These are phyloP conservation scores for Motacilla tschutschensis DNA, from an alignment of 2,113 vertebrate species.

Conservation along the genomic window DNA sequence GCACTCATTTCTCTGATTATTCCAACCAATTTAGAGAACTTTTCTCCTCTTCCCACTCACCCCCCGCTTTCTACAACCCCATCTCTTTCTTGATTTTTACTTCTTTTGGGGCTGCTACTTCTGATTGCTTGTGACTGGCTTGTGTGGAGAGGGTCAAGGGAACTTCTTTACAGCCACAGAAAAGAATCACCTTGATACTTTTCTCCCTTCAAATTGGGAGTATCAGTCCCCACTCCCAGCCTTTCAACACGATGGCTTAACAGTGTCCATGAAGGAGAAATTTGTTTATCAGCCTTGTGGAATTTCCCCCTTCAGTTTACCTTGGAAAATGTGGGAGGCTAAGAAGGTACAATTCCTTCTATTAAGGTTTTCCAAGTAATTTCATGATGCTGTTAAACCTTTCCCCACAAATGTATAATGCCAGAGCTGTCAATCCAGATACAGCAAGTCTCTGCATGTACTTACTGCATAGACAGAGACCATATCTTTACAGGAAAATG, in stretches of 20 bases:
- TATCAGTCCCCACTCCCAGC: neutral
- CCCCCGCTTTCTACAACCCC: neutral
- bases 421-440: slow-evolving; percentile 38
- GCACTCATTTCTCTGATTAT: neutral
- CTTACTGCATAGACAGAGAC: slow-evolving; percentile 44
- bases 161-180: neutral
- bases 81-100: neutral
- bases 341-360: slow-evolving; percentile 3
- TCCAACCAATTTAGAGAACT: neutral
- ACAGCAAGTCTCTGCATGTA: slow-evolving; percentile 42
- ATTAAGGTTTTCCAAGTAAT: slow-evolving; percentile 43
- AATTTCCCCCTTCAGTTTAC: slow-evolving; percentile 19
- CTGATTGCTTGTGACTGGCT: neutral
- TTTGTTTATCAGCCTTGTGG: neutral
- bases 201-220: neutral
- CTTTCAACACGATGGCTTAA: slow-evolving; percentile 1
- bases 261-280: neutral
- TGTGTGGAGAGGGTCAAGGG: neutral
- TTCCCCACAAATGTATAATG: slow-evolving; percentile 6
- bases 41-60: neutral
- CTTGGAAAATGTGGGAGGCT: slow-evolving; percentile 8
- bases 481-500: slow-evolving; percentile 44
- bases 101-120: neutral
- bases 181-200: neutral
- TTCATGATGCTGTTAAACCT: slow-evolving; percentile 48